Base-by-base conservation (phyloP, 92 coral and sea anemone genomes). In the Zoanthus sociatus region DNA sequence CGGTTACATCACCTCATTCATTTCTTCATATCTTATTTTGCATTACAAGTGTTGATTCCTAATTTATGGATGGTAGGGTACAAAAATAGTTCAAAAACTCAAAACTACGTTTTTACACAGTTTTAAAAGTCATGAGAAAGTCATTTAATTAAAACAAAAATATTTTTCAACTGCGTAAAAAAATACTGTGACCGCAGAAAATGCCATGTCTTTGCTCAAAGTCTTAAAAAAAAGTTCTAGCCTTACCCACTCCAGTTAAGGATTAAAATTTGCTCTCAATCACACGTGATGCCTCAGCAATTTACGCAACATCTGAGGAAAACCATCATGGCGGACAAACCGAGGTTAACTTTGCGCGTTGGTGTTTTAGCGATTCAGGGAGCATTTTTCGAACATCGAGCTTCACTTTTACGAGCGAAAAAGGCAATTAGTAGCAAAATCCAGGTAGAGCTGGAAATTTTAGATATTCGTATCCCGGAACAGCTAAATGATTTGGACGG, bases 311-410 rank as follows among this genome's bases (percentile, higher is more conserved):
- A 46, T 46, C 75, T 13, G 79, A 55, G 73, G 76, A 63, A 20
- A 50, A 72, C 42, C 71, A 90, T 72, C 66, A 90, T 83, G 92
- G 87, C 77, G n/a, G 91, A 78, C 26, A 11, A 73, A 56, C 66
- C 74, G 7, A 11, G n/a, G 0, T 83, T 79, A 15, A 3, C 63
- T 8, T 37, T 97, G 30, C 72, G 83, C 5, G 78, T 97, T 9
- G 99, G 99, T 7, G 92, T 97, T 58, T 87, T 97, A 69, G 99
- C 98, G 16, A 88, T 97, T 56, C 99, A 97, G 51, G 99, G 99
- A n/a, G 97, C 92, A 45, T 97, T 97, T 84, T 92, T 90, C 11
- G 99, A 97, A 86, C 99, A 97, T 77, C 79, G 92, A 76, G 92
- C 92, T 0, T 94, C 98, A 15, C 88, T 97, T 0, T 78, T 91